These are phyloP conservation scores for Manis javanica DNA, from an alignment of 2,797 vertebrate genomes.

Conservation along the genomic window DNA sequence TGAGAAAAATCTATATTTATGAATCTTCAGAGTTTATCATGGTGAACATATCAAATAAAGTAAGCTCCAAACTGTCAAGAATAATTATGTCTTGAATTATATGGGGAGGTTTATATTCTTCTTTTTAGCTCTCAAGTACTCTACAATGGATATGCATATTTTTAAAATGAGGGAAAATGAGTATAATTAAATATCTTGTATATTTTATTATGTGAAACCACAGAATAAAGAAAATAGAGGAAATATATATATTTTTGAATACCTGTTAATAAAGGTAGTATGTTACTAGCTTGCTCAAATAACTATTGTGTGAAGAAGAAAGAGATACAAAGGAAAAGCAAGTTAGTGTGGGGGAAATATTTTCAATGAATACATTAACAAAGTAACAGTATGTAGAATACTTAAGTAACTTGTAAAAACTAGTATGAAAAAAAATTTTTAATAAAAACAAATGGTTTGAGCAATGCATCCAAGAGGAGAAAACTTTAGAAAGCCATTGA, in stretches of 20 bases:
- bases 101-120: not conserved
- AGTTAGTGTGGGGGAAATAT: not conserved
- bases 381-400: not conserved
- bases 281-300: not conserved
- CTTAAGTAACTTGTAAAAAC: not conserved
- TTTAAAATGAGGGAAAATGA: not conserved
- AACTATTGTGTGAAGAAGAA: not conserved
- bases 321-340: not conserved
- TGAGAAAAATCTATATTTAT: not conserved
- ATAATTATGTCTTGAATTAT: not conserved
- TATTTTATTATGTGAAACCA: not conserved
- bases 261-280: not conserved
- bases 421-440: not conserved
- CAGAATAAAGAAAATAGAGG: not conserved
- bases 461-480: not conserved
- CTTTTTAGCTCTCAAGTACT: not conserved
- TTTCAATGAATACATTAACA: not conserved
- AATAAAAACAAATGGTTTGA: not conserved
- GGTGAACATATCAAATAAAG: not conserved
- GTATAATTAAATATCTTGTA: not conserved
- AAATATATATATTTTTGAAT: not conserved
- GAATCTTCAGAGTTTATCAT: not conserved
- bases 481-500: not conserved
- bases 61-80: not conserved
- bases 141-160: not conserved